phyloP scores from a whole-genome alignment of 2,797 vertebrate genomes.

The Onychomys arenicola region DNA sequence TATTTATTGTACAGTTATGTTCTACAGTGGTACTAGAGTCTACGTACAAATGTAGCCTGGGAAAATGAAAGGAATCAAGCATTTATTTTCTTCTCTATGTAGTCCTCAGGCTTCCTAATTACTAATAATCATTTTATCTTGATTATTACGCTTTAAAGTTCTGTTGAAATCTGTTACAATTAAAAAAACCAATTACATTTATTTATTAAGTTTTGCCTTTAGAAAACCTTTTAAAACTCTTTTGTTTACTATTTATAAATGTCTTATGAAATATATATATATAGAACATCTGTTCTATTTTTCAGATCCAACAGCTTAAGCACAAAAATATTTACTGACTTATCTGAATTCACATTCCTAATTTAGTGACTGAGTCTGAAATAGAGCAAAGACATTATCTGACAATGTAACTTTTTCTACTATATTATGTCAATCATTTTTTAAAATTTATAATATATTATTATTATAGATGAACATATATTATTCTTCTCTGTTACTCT shows the following conservation, averaged over 20 bases:
- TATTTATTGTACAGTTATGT: not conserved
- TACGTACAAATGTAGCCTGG: not conserved
- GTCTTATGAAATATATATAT: not conserved
- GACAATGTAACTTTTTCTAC: not conserved
- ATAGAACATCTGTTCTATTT: constrained; percentile 23
- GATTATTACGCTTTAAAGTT: constrained; percentile 21
- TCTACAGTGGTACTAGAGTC: not conserved
- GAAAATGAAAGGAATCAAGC: constrained; percentile 30
- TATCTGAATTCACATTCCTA: constrained; percentile 43
- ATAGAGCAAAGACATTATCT: not conserved
- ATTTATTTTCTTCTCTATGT: constrained; percentile 55
- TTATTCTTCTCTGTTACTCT: not conserved
- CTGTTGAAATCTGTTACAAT: constrained; percentile 6
- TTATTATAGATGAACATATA: not conserved
- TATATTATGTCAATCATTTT: not conserved
- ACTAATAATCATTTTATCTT: constrained; percentile 36
- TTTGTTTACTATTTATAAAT: constrained; percentile 44
- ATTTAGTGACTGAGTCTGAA: constrained; percentile 12
- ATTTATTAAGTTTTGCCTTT: not conserved
- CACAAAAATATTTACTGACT: constrained; percentile 5
- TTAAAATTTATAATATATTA: not conserved
- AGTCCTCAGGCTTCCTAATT: not conserved
- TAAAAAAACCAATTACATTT: constrained; percentile 27
- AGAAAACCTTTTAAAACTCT: not conserved
- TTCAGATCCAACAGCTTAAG: constrained; percentile 40